phyloP scores from a whole-genome alignment of 2,888 invertebrate genomes.

The Pachymerium ferrugineum region DNA sequence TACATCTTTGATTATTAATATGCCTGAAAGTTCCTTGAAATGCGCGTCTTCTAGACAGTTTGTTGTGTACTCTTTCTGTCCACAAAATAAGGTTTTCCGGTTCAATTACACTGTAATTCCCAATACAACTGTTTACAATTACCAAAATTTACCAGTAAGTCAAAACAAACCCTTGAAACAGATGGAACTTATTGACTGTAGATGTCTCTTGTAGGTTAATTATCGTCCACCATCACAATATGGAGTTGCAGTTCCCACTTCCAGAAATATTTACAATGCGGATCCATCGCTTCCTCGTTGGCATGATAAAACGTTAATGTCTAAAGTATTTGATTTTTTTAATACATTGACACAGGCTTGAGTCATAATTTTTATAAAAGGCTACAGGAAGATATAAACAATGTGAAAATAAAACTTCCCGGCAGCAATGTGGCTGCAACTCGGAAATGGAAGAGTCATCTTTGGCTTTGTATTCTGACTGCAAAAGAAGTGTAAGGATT shows the following conservation, averaged over 20 bases:
- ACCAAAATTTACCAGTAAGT: background rate
- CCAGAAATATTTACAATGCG: slow-evolving; percentile 4
- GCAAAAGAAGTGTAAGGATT: background rate
- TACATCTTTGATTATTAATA: background rate
- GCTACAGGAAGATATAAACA: background rate
- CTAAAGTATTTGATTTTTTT: background rate
- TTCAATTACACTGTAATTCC: background rate
- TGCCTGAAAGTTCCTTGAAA: background rate
- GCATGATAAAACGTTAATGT: slow-evolving; percentile 12
- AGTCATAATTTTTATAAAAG: background rate
- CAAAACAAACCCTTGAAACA: background rate
- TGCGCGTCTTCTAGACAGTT: background rate
- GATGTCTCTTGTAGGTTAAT: background rate
- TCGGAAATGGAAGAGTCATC: background rate
- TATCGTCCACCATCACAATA: slow-evolving; percentile 20
- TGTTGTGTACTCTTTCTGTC: background rate
- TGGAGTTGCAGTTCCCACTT: background rate
- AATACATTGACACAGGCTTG: background rate
- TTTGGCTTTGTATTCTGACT: background rate
- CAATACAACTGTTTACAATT: background rate
- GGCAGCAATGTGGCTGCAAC: background rate
- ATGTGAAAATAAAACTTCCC: background rate
- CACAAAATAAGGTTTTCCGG: background rate
- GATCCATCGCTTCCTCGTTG: background rate
- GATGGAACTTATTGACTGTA: background rate